Evolutionary conservation across 2,113 vertebrate species (phyloP), one percentile per base, ranked within the genome.

Genomic region (Daboia siamensis): DNA sequence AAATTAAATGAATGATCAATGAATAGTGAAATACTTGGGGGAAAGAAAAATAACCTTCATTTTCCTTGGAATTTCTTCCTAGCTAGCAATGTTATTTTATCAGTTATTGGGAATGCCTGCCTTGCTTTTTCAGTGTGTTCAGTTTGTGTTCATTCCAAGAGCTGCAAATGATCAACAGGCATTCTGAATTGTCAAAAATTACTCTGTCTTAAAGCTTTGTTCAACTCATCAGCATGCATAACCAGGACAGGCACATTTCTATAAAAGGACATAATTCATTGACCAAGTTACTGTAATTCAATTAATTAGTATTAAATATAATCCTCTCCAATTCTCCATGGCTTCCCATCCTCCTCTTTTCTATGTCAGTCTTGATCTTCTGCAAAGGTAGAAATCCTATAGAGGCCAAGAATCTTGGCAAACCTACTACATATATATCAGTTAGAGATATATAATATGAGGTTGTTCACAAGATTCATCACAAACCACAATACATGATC

Each of bases 231-330:
- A 96, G 92, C 88, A 57, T 85, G 59, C 85, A 29, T 24, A 92
- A 95, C 93, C 95, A 96, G 92, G 94, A 96, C 94, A 93, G 95
- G 95, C 95, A 93, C 56, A 95, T 95, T 96, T 96, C 93, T 57
- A 92, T 94, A 95, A 95, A 95, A 93, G 93, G 95, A 94, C 95
- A 94, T 56, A 90, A 93, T 95, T 95, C 94, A 94, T 90, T 91
- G 95, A 91, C 80, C 86, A 85, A 94, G 92, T 97, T 90, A 86
- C 92, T n/a, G 92, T 90, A 96, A 95, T 96, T 96, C 95, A 96
- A 93, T 97, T 95, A 96, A 93, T 87, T 88, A 92, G 96, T 96
- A 97, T 97, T 96, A 97, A 95, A 94, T 95, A 92, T 97, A 96
- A 96, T 97, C 96, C 97, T 96, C 93, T 95, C 92, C 69, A 87